Percentiles rank a stretch among this genome's conserved stretches.
phyloP scores from a whole-genome alignment of 1,140 invertebrate species.

The Delia radicum region DNA sequence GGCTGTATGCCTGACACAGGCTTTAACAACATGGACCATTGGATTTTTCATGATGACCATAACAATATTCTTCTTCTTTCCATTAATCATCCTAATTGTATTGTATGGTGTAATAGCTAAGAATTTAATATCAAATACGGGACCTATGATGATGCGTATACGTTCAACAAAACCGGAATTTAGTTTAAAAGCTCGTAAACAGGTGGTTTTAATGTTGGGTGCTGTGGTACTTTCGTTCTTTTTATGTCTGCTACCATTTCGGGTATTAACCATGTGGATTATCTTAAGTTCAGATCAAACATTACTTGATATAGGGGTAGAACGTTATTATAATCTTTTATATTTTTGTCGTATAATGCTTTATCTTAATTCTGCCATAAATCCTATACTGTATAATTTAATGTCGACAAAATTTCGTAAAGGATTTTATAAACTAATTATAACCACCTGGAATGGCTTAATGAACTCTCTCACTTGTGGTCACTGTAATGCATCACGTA shows the following conservation, averaged over 20 bases:
- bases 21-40: constrained; percentile 70
- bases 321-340: constrained; percentile 80
- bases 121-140: constrained; percentile 77
- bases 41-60: constrained; percentile 79
- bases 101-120: constrained; percentile 82
- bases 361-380: constrained; percentile 86
- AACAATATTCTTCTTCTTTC: constrained; percentile 80
- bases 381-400: constrained; percentile 86
- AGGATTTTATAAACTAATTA: constrained; percentile 73
- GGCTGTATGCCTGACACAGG: constrained; percentile 74
- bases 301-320: constrained; percentile 67
- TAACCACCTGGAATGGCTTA: constrained; percentile 37
- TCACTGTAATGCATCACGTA: constrained; percentile 4
- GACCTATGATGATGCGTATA: constrained; percentile 66
- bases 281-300: constrained; percentile 71
- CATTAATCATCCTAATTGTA: constrained; percentile 74
- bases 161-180: constrained; percentile 57
- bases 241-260: constrained; percentile 83
- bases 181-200: constrained; percentile 66
- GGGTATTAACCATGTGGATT: constrained; percentile 82
- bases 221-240: constrained; percentile 91
- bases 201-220: constrained; percentile 85
- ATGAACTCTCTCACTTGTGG: constrained; percentile 39
- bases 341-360: constrained; percentile 85
- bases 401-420: constrained; percentile 91